phyloP scores from a whole-genome alignment of 2,113 vertebrate species.

The Brienomyrus longianalis region DNA sequence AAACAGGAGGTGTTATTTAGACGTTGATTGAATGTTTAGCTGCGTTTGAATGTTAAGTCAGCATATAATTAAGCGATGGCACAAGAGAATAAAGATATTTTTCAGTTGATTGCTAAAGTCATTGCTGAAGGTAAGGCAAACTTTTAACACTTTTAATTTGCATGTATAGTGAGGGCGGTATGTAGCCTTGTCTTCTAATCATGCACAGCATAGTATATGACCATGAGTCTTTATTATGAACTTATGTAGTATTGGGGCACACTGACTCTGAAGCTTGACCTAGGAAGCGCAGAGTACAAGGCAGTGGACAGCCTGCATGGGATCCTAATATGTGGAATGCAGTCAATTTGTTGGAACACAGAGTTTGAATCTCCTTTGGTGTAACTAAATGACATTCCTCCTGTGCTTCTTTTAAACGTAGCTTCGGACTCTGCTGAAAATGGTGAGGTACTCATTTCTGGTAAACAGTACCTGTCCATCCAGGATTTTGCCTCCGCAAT shows the following conservation, averaged over 20 bases:
- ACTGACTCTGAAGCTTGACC: neutral
- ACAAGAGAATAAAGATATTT: constrained; percentile 47
- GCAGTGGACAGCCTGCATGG: neutral
- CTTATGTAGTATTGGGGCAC: neutral
- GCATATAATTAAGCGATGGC: constrained; percentile 47
- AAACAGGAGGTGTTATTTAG: constrained; percentile 39
- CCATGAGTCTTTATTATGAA: neutral
- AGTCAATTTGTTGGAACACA: neutral
- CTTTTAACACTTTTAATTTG: neutral
- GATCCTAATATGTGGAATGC: neutral
- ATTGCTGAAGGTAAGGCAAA: constrained; percentile 61
- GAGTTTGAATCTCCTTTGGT: neutral
- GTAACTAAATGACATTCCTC: neutral
- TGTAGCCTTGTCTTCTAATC: neutral
- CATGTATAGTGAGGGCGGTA: neutral
- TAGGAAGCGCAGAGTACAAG: neutral
- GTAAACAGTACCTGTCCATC: constrained; percentile 56
- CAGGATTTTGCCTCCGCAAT: constrained; percentile 76
- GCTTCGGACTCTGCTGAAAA: constrained; percentile 77
- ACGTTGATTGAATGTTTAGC: neutral
- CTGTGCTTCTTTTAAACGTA: constrained; percentile 35
- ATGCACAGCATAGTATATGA: neutral
- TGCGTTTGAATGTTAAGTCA: neutral
- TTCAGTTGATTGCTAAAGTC: constrained; percentile 57
- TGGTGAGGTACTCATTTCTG: constrained; percentile 61